Evolutionary conservation across 2,888 invertebrate species (phyloP), one percentile per base, ranked within the genome.

Genomic region (Piscicola geometra): DNA sequence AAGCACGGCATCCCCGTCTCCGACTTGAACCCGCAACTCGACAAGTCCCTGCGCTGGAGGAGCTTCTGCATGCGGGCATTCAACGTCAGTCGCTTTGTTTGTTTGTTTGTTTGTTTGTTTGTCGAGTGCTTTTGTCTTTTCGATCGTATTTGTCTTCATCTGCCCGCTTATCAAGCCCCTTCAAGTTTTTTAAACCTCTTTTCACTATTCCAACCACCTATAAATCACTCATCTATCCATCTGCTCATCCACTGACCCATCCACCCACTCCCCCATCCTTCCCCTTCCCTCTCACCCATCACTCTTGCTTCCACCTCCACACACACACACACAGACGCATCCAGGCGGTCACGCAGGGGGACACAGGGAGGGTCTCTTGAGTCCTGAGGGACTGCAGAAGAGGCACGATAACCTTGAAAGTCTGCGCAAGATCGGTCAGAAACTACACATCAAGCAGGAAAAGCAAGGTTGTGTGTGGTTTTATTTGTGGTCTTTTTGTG

Each of bases 371-470:
- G 41, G 60, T 56, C 60, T 3, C 9, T n/a, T 56, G 60, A 56
- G 15, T 56, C n/a, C n/a, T 25, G n/a, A 56, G n/a, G 3, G 9
- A n/a, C 60, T 56, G 25, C 60, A 56, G 25, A 56, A 56, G 60
- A 56, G 60, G n/a, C 60, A 56, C n/a, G 60, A 56, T 9, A 56
- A 56, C n/a, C 60, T 56, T 3, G 15, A 56, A n/a, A 56, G 60
- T 56, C 60, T 56, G n/a, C 21, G 25, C n/a, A 56, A 25, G 60
- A 56, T 56, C n/a, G 60, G 60, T 3, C 60, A 56, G n/a, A 56
- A 56, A n/a, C 25, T 56, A n/a, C 60, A 56, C n/a, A 56, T 56
- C 60, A 56, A 56, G n/a, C 60, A 56, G n/a, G 60, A 56, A 56
- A 56, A 56, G 25, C 60, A 5, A 56, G 60, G 60, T 56, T 15